Evolutionary conservation across 2,113 vertebrate genomes (phyloP).

Genomic region (Zingel zingel): DNA sequence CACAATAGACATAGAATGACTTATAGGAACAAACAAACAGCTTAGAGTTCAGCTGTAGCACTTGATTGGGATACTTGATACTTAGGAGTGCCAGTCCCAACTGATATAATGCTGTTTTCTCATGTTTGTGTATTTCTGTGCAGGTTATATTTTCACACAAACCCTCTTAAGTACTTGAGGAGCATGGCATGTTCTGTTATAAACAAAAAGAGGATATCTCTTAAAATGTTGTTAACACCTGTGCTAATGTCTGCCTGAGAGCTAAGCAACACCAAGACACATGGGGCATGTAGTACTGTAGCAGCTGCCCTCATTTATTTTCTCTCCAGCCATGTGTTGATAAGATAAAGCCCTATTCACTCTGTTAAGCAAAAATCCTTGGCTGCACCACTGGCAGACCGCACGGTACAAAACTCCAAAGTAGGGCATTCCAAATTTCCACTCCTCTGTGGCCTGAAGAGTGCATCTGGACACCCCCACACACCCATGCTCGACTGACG

Average conservation of each 20-base stretch:
- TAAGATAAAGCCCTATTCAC: conserved; percentile 65
- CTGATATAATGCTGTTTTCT: neutral
- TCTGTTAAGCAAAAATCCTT: conserved; percentile 59
- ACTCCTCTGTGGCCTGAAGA: conserved; percentile 58
- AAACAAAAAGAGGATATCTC: conserved; percentile 19
- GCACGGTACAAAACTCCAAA: conserved; percentile 40
- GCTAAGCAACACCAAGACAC: conserved; percentile 38
- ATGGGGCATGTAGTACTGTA: conserved; percentile 31
- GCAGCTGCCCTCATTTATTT: conserved; percentile 57
- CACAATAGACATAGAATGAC: neutral
- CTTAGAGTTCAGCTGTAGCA: neutral
- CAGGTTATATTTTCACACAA: neutral
- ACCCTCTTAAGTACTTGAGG: conserved; percentile 30
- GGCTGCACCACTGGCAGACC: conserved; percentile 47
- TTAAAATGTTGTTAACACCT: conserved; percentile 60
- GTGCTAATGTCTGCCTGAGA: conserved; percentile 50
- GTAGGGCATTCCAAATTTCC: conserved; percentile 65
- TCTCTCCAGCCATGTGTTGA: conserved; percentile 64
- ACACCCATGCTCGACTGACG: conserved; percentile 30
- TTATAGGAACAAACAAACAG: neutral
- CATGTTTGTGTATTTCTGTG: neutral
- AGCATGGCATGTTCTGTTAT: conserved; percentile 16
- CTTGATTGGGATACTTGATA: neutral
- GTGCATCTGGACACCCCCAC: conserved; percentile 61
- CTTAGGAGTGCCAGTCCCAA: neutral